Percentiles rank a stretch among this genome's conserved stretches.
Evolutionary conservation across 2,888 invertebrate genomes (phyloP).

Genomic region (Hofmannophila pseudospretella): DNA sequence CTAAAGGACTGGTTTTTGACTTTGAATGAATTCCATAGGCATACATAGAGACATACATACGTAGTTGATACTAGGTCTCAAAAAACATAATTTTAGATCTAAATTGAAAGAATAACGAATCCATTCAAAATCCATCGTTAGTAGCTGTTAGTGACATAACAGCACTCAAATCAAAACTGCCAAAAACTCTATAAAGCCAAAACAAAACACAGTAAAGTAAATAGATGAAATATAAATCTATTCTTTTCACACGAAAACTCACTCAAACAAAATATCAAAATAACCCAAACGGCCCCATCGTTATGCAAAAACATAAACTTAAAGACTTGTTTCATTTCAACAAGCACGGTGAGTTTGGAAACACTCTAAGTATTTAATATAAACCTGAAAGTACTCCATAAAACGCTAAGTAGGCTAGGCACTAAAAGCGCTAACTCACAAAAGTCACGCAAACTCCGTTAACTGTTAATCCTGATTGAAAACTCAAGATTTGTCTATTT

Average conservation of each 20-base stretch:
- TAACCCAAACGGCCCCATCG: slow-evolving; percentile 27
- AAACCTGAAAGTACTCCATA: slow-evolving; percentile 4
- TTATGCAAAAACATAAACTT: slow-evolving; percentile 25
- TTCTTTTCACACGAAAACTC: slow-evolving; percentile 7
- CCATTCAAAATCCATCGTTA: slow-evolving; percentile 70
- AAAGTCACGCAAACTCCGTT: slow-evolving; percentile 32
- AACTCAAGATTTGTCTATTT: slow-evolving; percentile 22
- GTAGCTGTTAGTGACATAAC: slow-evolving; percentile 76
- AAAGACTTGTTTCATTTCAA: slow-evolving; percentile 16
- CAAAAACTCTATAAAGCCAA: slow-evolving; percentile 18
- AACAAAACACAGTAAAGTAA: slow-evolving; percentile 15
- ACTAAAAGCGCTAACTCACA: slow-evolving; percentile 20
- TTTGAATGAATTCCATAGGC: slow-evolving; percentile 64
- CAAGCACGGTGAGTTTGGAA: slow-evolving; percentile 23
- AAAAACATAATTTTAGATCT: too few relatives aligned
- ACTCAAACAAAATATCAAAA: slow-evolving; percentile 15
- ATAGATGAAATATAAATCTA: slow-evolving; percentile 5
- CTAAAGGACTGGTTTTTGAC: slow-evolving; percentile 29
- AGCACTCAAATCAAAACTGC: slow-evolving; percentile 61
- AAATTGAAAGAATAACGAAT: slow-evolving; percentile 18
- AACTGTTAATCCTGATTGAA: slow-evolving; percentile 34
- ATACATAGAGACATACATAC: too few relatives aligned
- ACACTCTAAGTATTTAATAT: slow-evolving; percentile 19
- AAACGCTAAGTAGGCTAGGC: slow-evolving; percentile 4
- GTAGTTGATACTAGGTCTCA: neutral